Percentiles rank a stretch among this genome's conserved stretches.
Evolutionary conservation across 2,797 vertebrate species (phyloP).

Genomic region (Passerculus sandwichensis): DNA sequence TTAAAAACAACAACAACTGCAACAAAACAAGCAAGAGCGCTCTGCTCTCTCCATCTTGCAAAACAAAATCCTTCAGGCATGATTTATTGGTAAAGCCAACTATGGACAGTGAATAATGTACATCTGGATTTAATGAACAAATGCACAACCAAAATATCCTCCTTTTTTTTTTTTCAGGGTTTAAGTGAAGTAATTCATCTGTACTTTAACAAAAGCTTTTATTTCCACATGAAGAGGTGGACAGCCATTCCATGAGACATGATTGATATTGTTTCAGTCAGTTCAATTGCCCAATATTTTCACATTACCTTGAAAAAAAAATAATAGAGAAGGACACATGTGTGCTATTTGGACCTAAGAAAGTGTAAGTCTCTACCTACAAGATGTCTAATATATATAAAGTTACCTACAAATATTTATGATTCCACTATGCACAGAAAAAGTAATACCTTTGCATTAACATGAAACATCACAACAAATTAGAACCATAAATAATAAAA

Average conservation of each 20-base stretch:
- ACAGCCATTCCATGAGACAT: slow-evolving; percentile 30
- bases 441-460: neutral
- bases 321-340: neutral
- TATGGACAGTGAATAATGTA: slow-evolving; percentile 38
- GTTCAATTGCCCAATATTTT: slow-evolving; percentile 6
- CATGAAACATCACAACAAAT: neutral
- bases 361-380: neutral
- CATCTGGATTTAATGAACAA: slow-evolving; percentile 73
- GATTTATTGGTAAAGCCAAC: slow-evolving; percentile 50
- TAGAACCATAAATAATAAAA: neutral
- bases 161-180: neutral
- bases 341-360: neutral
- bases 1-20: neutral
- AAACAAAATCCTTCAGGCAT: slow-evolving; percentile 40
- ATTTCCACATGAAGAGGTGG: slow-evolving; percentile 19
- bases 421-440: neutral
- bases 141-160: slow-evolving; percentile 22
- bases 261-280: neutral
- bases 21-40: neutral
- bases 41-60: slow-evolving; percentile 14
- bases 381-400: neutral
- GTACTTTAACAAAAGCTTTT: slow-evolving; percentile 53
- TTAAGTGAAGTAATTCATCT: slow-evolving; percentile 67
- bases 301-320: neutral
- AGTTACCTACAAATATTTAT: neutral